Base-by-base conservation (phyloP, 2,797 vertebrate genomes). In the Coregonus sp. region DNA sequence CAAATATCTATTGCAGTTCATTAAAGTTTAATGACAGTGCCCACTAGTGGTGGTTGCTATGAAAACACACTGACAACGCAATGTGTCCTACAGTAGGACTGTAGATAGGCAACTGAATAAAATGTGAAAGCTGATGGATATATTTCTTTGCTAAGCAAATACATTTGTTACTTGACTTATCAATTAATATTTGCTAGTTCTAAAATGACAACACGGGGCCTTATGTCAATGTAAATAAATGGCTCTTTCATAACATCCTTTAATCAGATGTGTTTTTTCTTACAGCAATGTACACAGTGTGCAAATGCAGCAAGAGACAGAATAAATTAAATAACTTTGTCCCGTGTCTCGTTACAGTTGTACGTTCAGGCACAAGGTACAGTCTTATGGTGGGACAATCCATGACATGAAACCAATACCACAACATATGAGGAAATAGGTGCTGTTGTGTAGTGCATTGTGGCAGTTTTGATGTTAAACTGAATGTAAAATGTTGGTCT, bases 11-110 rank as follows among this genome's bases (percentile, higher is more conserved):
- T 20, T 59, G 56, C 47, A 16, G 4, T 14, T 1, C 67, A 78
- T 72, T 86, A 83, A 72, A 54, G 81, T 87, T 86, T 80, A 61
- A 66, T 84, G 85, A 84, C 83, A 90, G 90, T 69, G 79, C 91
- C 88, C 86, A 85, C 93, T 89, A 87, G 85, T 88, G 92, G 82
- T 74, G 1, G 31, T 83, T 81, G 65, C 52, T 4, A 11, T n/a
- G 54, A 75, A 4, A 9, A 29, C 0, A 56, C 7, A n/a, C 14
- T 47, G 20, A 25, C 56, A 79, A 25, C 35, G 14, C 52, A 40
- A 73, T 33, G 35, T 31, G 56, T 47, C 31, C 11, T 61, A 33
- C 40, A 40, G 40, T 40, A 47, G 40, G 11, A 47, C 9, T 47
- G 14, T 33, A 14, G 1, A 33, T 66, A 15, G 18, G 35, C 20